A percentile compares a stretch with the other conserved stretches of the same genome.
These are phyloP conservation scores for Epistrophe eligans DNA, from an alignment of 2,888 invertebrate species.

Conservation along the genomic window DNA sequence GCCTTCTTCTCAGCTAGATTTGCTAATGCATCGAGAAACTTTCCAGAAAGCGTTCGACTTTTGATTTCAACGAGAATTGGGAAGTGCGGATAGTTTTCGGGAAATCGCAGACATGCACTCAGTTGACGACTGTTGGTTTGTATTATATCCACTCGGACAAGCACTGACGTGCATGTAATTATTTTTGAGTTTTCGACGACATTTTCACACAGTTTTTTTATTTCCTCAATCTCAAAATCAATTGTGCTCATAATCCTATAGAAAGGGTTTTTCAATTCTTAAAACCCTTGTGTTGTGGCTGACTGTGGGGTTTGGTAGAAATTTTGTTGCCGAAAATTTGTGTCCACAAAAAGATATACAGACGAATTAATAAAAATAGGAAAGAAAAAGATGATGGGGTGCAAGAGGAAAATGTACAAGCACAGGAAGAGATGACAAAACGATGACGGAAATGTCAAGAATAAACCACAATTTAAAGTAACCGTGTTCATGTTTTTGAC, in stretches of 20 bases:
- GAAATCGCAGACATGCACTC: constrained; percentile 88
- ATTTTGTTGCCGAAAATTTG: constrained; percentile 29
- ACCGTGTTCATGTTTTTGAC: too few relatives aligned
- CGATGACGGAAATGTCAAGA: too few relatives aligned
- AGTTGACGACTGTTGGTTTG: constrained; percentile 87
- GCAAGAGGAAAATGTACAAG: too few relatives aligned
- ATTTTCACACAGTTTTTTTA: constrained; percentile 87
- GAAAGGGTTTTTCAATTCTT: constrained; percentile 10
- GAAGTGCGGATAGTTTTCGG: constrained; percentile 86
- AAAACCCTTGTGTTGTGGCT: constrained; percentile 41
- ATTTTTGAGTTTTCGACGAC: constrained; percentile 87
- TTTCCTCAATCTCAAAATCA: constrained; percentile 87
- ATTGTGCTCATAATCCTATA: constrained; percentile 86
- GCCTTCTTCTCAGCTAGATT: constrained; percentile 87
- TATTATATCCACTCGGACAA: constrained; percentile 89
- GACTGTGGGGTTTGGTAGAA: not conserved
- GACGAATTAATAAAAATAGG: not conserved
- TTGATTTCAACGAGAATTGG: constrained; percentile 88
- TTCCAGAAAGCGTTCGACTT: constrained; percentile 88
- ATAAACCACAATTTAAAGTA: too few relatives aligned
- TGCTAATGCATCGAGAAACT: constrained; percentile 86
- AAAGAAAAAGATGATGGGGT: not conserved
- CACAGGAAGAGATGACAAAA: not conserved
- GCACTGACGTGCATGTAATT: constrained; percentile 87
- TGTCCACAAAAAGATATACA: not conserved